Evolutionary conservation across 2,888 invertebrate species (phyloP), one percentile per base, ranked within the genome.

Genomic region (Microchrysa polita): DNA sequence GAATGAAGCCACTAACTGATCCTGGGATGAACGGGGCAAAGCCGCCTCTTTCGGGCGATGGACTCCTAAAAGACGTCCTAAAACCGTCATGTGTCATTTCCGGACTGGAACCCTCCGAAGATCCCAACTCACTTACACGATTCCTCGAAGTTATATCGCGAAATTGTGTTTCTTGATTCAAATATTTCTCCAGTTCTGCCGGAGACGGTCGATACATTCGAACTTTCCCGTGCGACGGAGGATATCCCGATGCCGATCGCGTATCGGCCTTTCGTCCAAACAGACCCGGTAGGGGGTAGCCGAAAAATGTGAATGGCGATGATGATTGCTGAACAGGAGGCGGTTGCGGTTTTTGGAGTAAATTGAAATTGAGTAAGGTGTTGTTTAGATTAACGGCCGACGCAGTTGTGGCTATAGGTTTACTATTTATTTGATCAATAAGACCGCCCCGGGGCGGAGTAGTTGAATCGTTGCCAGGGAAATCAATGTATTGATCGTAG

Each of bases 401-500:
- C 78, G 88, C 88, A 79, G 55, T 77, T 63, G 88, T 87, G 5
- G 84, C 81, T n/a, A 86, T 84, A 75, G 80, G 84, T 65, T 80
- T 82, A 77, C 67, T 74, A 75, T 78, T 84, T 75, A 78, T 82
- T 73, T 65, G 75, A 27, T 69, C 42, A 4, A 57, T 55, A 14
- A 69, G 12, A 16, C 16, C 34, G 18, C 57, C 40, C 4, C 57
- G n/a, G 5, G 34, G 40, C 57, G 72, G 57, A 9, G 27, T 55
- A n/a, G 34, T 53, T 48, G 88, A 88, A 77, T 90, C 90, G 78
- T 91, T 90, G 72, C 90, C 89, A 7, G 91, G 90, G 82, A 92
- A 92, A 81, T 94, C 94, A 0, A 92, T 88, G 81, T 93, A 94
- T 77, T 94, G 93, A 79, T 93, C 93, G 81, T 93, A 93, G 79